These are phyloP conservation scores for Myotis myotis DNA, from an alignment of 2,797 vertebrate species.

Conservation along the genomic window DNA sequence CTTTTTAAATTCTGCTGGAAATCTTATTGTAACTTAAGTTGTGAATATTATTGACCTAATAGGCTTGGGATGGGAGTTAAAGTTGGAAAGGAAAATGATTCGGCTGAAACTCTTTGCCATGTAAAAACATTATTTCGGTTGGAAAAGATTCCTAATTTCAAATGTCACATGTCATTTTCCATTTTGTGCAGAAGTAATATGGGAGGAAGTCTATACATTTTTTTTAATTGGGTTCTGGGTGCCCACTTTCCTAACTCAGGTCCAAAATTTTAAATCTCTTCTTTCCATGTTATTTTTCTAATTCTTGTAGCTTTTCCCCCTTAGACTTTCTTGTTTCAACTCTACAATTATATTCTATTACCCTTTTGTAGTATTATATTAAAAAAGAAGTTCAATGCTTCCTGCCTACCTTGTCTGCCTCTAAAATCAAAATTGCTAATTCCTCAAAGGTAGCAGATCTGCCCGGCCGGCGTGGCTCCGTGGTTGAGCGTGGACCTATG, in stretches of 20 bases:
- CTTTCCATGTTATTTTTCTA: not conserved
- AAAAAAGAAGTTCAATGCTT: not conserved
- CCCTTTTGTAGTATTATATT: not conserved
- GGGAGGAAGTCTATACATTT: not conserved
- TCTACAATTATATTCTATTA: not conserved
- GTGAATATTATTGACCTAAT: not conserved
- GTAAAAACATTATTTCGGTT: not conserved
- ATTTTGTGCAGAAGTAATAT: not conserved
- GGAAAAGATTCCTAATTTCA: slow-evolving; percentile 7
- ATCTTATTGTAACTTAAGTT: not conserved
- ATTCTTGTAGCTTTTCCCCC: not conserved
- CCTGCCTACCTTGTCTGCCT: not conserved
- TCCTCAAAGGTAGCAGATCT: not conserved
- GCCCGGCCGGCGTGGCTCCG: too few relatives aligned
- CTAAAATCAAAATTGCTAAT: not conserved
- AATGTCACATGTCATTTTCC: not conserved
- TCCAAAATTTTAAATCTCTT: not conserved
- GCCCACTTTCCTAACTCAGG: not conserved
- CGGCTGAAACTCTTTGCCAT: not conserved
- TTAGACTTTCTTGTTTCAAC: not conserved
- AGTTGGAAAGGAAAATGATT: not conserved
- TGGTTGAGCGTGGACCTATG: too few relatives aligned
- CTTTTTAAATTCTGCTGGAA: not conserved
- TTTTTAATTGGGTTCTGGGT: not conserved
- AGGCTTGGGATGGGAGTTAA: not conserved